Conservation (phyloP, 1,140 invertebrate species). For the Drosophila orosa region DNA sequence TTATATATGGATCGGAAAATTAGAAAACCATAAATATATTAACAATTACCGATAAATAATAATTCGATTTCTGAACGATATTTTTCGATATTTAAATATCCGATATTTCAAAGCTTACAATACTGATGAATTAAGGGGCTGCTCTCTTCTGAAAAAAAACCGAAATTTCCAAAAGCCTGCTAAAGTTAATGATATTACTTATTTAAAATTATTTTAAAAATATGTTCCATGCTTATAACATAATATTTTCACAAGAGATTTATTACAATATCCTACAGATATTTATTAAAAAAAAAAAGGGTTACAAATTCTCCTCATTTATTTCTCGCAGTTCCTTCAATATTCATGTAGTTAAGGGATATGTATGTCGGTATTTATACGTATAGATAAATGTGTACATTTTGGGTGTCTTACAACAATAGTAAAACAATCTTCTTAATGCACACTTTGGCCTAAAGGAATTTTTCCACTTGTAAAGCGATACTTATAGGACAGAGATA, state of each 20-base stretch:
- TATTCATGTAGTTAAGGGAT: conserved; percentile 74
- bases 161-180: neutral
- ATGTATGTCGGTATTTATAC: conserved; percentile 28
- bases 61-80: too few relatives aligned
- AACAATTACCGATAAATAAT: too few relatives aligned
- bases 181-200: neutral
- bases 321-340: conserved; percentile 48
- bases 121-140: neutral
- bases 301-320: neutral
- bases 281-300: neutral
- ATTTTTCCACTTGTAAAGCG: conserved; percentile 80
- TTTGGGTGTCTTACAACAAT: conserved; percentile 75
- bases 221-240: too few relatives aligned
- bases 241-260: neutral
- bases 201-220: neutral
- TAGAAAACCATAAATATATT: too few relatives aligned
- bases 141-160: neutral
- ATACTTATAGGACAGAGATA: conserved; percentile 59
- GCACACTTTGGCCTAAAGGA: conserved; percentile 82
- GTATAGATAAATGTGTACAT: conserved; percentile 42
- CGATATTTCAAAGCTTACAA: too few relatives aligned
- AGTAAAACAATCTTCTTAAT: conserved; percentile 83
- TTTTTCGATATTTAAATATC: neutral
- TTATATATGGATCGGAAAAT: too few relatives aligned
- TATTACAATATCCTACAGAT: too few relatives aligned